Percentiles rank a stretch among this genome's conserved stretches.
phyloP scores from a whole-genome alignment of 2,113 vertebrate species.

The Cyanoramphus novaezelandiae region DNA sequence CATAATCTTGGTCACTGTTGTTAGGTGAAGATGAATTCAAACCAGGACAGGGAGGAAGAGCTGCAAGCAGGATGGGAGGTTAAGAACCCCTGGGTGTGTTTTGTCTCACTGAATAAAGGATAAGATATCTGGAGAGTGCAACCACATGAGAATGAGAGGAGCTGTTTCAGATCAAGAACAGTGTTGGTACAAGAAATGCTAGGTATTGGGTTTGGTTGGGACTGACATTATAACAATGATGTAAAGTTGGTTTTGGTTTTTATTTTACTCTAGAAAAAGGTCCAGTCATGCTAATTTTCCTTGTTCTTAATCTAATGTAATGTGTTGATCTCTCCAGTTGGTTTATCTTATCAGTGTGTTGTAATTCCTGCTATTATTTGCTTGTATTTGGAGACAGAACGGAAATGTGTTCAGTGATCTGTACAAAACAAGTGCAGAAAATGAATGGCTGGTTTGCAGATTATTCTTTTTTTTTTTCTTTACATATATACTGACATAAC shows the following conservation, averaged over 20 bases:
- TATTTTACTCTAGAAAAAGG: background rate
- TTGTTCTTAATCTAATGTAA: background rate
- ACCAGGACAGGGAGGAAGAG: background rate
- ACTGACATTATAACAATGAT: background rate
- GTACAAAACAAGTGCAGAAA: background rate
- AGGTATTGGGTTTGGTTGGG: background rate
- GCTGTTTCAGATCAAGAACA: background rate
- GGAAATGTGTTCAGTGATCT: background rate
- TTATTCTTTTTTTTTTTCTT: background rate
- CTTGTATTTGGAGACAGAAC: background rate
- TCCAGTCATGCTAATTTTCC: background rate
- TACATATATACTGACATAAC: background rate
- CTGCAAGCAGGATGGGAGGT: background rate
- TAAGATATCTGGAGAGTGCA: background rate
- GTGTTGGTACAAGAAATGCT: background rate
- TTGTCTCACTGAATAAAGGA: background rate
- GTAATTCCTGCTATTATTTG: background rate
- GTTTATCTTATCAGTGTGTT: background rate
- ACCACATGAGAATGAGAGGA: background rate
- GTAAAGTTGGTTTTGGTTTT: background rate
- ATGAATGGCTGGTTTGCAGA: background rate
- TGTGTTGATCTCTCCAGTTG: background rate
- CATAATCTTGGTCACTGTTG: background rate
- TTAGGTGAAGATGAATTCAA: background rate
- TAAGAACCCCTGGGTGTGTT: background rate